These are phyloP conservation scores for Lordiphosa fenestrarum DNA, from an alignment of 2,888 invertebrate genomes.

Conservation along the genomic window DNA sequence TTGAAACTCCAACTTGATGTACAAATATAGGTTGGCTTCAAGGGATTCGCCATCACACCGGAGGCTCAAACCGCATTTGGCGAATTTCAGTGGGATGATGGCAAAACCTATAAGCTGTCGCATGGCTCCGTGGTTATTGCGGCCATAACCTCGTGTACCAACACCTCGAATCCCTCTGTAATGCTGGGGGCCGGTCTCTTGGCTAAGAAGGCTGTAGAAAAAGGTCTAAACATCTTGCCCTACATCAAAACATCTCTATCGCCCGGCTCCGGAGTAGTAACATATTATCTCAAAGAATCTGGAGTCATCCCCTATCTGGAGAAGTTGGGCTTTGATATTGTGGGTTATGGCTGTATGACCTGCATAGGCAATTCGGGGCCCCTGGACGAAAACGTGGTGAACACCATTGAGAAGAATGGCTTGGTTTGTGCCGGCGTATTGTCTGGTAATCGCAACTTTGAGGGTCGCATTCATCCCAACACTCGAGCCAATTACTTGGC, in stretches of 20 bases:
- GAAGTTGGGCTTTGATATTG: conserved; percentile 94
- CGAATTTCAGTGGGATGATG: conserved; percentile 89
- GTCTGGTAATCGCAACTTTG: conserved; percentile 98
- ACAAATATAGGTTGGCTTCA: conserved; percentile 89
- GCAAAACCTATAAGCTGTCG: conserved; percentile 87
- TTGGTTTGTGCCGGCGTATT: conserved; percentile 97
- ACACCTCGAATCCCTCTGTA: conserved; percentile 98
- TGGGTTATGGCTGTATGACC: conserved; percentile 99
- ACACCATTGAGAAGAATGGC: conserved; percentile 96
- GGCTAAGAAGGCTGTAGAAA: conserved; percentile 96
- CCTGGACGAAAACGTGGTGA: conserved; percentile 93
- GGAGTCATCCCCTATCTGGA: conserved; percentile 94
- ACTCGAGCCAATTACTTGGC: conserved; percentile 98
- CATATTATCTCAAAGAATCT: conserved; percentile 89
- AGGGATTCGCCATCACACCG: conserved; percentile 91
- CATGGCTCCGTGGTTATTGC: conserved; percentile 98
- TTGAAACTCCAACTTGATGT: not conserved
- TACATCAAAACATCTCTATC: conserved; percentile 98
- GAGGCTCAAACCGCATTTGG: conserved; percentile 84
- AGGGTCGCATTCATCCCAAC: conserved; percentile 98
- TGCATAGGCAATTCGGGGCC: conserved; percentile 99
- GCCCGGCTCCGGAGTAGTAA: conserved; percentile 97
- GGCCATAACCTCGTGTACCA: conserved; percentile 98
- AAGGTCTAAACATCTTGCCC: conserved; percentile 92
- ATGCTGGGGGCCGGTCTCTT: conserved; percentile 97